Base-by-base conservation (phyloP, 1,140 invertebrate species). In the Chrysomallon squamiferum region DNA sequence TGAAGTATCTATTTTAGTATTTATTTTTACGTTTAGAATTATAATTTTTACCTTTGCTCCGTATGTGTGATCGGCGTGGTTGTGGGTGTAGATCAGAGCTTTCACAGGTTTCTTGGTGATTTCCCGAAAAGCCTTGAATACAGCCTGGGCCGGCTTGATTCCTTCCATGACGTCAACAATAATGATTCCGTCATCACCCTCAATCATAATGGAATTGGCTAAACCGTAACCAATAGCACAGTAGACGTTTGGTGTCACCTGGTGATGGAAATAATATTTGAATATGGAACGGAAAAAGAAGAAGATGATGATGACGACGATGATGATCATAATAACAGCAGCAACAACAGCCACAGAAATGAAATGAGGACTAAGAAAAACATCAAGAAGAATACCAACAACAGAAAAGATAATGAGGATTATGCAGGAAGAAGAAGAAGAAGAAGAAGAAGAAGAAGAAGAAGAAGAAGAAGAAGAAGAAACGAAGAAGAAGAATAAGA, bases 131-230 rank as follows among this genome's bases (percentile, higher is more conserved):
- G 65, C 77, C 11, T 52, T 20, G 20, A 73, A 49, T n/a, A 80
- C 73, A 41, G 73, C 68, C n/a, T 30, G 13, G 2, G 62, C 78
- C 29, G 67, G 58, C 22, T 73, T 66, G 49, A 71, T 50, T 60
- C 72, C 78, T 68, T 81, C 80, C 38, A 76, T 79, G 3, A 78
- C 78, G 60, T 81, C 80, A 27, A 81, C 78, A 18, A 81, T 71
- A 4, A 80, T 65, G 0, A 76, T 20, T n/a, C 78, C 75, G 11
- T 72, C 65, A 15, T 66, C 68, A 11, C 71, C 80, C 22, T 75
- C 73, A n/a, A 81, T 59, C 68, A 80, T 65, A 18, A 80, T 76
- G 25, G 75, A 73, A 57, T 80, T 81, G 2, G 78, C 77, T 3
- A 81, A 47, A 1, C 76, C 78, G 50, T 68, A 81, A 33, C 79